phyloP scores from a whole-genome alignment of 2,113 vertebrate species.

The Psilopogon haemacephalus region DNA sequence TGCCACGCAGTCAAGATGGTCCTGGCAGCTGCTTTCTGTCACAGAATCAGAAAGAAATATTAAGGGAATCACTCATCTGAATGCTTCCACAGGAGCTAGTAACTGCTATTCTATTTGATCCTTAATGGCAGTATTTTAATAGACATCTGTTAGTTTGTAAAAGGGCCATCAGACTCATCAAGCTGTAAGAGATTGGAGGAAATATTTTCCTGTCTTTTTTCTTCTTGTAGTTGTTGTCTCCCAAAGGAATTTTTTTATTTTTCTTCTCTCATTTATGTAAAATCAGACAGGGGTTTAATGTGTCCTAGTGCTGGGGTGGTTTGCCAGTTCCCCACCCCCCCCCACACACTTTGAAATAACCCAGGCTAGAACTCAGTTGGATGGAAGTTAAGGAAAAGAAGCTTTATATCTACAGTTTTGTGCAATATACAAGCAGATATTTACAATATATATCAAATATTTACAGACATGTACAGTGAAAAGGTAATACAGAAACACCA shows the following conservation, averaged over 20 bases:
- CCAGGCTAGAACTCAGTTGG: too few species aligned
- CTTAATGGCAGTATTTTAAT: background rate
- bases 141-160: background rate
- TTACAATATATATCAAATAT: too few species aligned
- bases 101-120: background rate
- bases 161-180: background rate
- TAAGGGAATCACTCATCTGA: background rate
- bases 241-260: background rate
- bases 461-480: too few species aligned
- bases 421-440: too few species aligned
- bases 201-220: background rate
- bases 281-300: background rate
- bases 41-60: background rate
- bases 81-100: background rate
- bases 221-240: background rate
- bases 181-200: background rate
- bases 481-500: too few species aligned
- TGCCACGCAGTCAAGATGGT: background rate
- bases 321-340: too few species aligned
- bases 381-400: too few species aligned
- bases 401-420: too few species aligned
- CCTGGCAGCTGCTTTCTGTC: background rate
- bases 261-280: background rate
- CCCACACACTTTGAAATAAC: too few species aligned
- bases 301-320: too few species aligned